Percentiles rank a stretch among this genome's conserved stretches.
Evolutionary conservation across 1,140 invertebrate genomes (phyloP).

Genomic region (Drosophila grimshawi): DNA sequence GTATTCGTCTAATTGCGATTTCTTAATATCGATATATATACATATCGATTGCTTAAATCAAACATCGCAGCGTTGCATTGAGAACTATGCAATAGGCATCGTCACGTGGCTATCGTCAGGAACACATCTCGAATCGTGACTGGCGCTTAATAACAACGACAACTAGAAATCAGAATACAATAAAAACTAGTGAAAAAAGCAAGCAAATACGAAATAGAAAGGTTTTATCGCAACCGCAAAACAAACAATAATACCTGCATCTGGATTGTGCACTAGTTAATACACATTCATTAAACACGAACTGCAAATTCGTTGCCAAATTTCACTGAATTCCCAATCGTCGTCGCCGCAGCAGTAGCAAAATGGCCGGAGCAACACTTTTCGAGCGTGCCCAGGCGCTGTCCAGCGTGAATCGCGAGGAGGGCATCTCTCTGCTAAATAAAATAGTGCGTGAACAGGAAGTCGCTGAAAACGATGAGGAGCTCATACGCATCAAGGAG

Average conservation of each 20-base stretch:
- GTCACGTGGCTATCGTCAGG: conserved; percentile 18
- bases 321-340: conserved; percentile 33
- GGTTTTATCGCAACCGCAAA: conserved; percentile 31
- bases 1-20: neutral
- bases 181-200: conserved; percentile 52
- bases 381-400: conserved; percentile 92
- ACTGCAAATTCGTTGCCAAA: conserved; percentile 45
- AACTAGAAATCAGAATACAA: conserved; percentile 55
- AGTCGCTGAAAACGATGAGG: conserved; percentile 91
- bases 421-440: conserved; percentile 88
- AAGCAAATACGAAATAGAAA: conserved; percentile 65
- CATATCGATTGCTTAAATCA: neutral
- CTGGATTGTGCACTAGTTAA: conserved; percentile 32
- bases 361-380: conserved; percentile 94
- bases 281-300: conserved; percentile 30
- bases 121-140: conserved; percentile 66
- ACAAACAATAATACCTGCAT: conserved; percentile 44
- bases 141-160: conserved; percentile 82
- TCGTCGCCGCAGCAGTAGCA: conserved; percentile 63
- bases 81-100: conserved; percentile 4
- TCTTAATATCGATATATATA: neutral
- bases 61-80: conserved; percentile 9
- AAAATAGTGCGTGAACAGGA: conserved; percentile 90
- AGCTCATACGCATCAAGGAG: conserved; percentile 94
- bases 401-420: conserved; percentile 89